phyloP scores from a whole-genome alignment of 2,888 invertebrate genomes.

The Parnassius glacialis region DNA sequence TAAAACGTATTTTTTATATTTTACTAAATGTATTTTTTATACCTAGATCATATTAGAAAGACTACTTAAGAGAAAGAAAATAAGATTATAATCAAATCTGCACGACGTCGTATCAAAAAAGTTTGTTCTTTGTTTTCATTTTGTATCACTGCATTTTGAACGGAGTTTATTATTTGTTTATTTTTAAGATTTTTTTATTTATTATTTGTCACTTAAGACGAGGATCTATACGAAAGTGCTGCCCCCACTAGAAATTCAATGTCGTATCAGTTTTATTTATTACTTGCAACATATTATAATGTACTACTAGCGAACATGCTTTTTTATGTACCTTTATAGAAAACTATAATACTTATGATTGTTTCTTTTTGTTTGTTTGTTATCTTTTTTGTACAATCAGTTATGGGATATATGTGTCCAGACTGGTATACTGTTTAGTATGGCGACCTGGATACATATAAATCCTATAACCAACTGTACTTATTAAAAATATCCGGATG shows the following conservation, averaged over 20 bases:
- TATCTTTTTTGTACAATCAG: neutral
- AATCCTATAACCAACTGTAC: neutral
- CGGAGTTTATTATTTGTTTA: too few species aligned
- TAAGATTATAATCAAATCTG: neutral
- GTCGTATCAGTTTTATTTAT: slow-evolving; percentile 1
- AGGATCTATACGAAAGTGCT: slow-evolving; percentile 1
- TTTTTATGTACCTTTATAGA: too few species aligned
- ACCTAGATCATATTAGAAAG: neutral
- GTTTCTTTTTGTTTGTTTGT: too few species aligned
- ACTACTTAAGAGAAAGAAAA: neutral
- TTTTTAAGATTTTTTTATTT: too few species aligned
- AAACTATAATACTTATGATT: too few species aligned
- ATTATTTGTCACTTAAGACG: neutral
- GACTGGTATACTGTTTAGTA: neutral
- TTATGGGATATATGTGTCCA: slow-evolving; percentile 1
- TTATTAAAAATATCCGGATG: slow-evolving; percentile 1
- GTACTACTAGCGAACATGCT: too few species aligned
- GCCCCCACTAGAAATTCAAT: slow-evolving; percentile 1
- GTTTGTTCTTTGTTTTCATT: neutral
- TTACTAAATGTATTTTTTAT: neutral
- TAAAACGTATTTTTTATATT: too few species aligned
- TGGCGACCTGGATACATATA: neutral
- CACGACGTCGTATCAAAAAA: slow-evolving; percentile 1
- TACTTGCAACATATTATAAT: neutral
- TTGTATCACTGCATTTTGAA: too few species aligned